Evolutionary conservation across 2,113 vertebrate genomes (phyloP).

Genomic region (Oenanthe oenanthe): DNA sequence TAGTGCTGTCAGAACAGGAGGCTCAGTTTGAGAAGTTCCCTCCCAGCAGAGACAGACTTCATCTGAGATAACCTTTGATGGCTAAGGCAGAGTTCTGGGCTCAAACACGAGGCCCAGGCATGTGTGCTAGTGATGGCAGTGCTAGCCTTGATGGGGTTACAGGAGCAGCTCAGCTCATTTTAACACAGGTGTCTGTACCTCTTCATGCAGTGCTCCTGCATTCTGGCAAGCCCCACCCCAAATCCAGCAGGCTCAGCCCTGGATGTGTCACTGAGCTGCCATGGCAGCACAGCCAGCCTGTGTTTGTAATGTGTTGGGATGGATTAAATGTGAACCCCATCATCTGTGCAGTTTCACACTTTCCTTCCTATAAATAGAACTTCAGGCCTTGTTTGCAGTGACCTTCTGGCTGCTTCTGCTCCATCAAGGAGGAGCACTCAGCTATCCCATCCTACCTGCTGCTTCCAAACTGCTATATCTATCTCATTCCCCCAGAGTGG

Average conservation of each 20-base stretch:
- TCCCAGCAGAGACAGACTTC: background rate
- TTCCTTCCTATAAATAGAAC: background rate
- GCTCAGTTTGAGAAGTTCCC: background rate
- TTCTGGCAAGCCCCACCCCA: background rate
- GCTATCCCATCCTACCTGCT: background rate
- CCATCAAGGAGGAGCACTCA: background rate
- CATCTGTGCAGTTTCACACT: background rate
- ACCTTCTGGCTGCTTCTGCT: background rate
- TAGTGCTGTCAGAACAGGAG: background rate
- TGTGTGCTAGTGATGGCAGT: background rate
- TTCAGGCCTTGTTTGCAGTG: background rate
- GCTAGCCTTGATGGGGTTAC: background rate
- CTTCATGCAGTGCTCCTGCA: background rate
- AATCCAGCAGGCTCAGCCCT: background rate
- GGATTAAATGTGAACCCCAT: background rate
- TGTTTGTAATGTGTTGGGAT: background rate
- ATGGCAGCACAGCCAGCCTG: background rate
- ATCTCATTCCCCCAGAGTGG: background rate
- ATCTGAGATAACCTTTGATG: background rate
- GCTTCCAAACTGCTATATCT: background rate
- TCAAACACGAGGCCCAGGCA: rapidly evolving
- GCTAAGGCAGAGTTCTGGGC: background rate
- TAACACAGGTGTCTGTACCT: background rate
- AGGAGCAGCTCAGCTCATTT: background rate
- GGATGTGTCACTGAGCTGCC: background rate